These are phyloP conservation scores for Larimichthys polyactis DNA, from an alignment of 2,113 vertebrate genomes.

Conservation along the genomic window DNA sequence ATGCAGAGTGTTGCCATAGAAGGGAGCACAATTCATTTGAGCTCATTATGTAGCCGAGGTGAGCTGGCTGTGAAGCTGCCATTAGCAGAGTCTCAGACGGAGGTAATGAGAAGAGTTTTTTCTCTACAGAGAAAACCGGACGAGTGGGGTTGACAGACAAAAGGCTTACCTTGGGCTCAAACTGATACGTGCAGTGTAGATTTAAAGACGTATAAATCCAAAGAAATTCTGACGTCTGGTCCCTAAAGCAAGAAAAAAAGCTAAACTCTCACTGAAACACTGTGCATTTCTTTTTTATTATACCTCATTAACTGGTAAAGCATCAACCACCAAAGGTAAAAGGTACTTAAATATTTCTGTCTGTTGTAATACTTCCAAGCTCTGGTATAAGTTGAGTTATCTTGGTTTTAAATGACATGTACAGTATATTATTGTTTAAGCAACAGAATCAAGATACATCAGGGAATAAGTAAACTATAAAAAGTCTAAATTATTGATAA, in stretches of 20 bases:
- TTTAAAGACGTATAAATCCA: not conserved
- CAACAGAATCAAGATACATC: no score
- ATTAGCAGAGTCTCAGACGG: constrained; percentile 17
- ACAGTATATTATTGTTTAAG: no score
- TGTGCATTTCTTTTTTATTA: not conserved
- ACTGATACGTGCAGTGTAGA: not conserved
- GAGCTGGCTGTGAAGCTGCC: constrained; percentile 4
- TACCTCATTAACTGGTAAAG: not conserved
- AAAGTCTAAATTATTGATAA: no score
- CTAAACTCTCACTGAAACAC: no score
- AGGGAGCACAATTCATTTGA: constrained; percentile 22
- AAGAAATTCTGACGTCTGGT: not conserved
- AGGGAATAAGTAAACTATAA: no score
- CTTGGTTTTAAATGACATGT: no score
- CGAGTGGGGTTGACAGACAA: no score
- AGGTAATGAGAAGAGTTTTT: constrained; percentile 30
- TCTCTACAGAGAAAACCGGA: not conserved
- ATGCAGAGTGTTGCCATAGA: constrained; percentile 35
- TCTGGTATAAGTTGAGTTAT: no score
- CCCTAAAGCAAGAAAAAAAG: not conserved
- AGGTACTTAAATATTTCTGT: not conserved
- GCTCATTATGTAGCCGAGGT: constrained; percentile 36
- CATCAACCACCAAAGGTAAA: not conserved
- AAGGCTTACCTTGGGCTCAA: not conserved
- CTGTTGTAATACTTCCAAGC: no score